Evolutionary conservation across 2,797 vertebrate species (phyloP), one percentile per base, ranked within the genome.

Genomic region (Falco berigora): DNA sequence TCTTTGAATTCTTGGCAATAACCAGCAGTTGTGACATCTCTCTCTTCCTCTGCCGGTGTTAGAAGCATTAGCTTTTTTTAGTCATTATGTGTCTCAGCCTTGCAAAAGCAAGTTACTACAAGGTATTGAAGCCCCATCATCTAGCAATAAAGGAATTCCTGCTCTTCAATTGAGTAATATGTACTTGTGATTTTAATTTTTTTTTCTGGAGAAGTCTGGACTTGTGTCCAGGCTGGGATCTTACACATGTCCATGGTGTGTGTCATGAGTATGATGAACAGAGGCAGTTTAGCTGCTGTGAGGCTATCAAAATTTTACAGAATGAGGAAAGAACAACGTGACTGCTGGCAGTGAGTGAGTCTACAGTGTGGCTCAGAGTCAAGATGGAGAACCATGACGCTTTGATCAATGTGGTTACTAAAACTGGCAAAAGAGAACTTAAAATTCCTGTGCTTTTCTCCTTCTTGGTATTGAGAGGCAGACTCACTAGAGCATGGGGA

Each of bases 181-280:
- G 13, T 74, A 22, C 18, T 53, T 61, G 30, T 17, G 25, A 6
- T 13, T 47, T 67, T 12, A 5, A 42, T 30, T 56, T 28, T 61
- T 44, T 27, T 38, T 12, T 2, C 19, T 64, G 23, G 4, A 36
- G 40, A 63, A 67, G 20, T 49, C 34, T 74, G 52, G 34, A 16
- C 14, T 83, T 83, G 19, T 23, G 42, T 75, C 34, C n/a, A 8
- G 68, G 50, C 73, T 96, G 62, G 21, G 14, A 36, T 67, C 32
- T 68, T 78, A 7, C 3, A 12, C 0, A 0, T 42, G 10, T 15
- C 78, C 2, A 1, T 2, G 3, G 9, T n/a, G 14, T 66, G 5
- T 78, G 28, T 55, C 56, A n/a, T 19, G 7, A 38, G 10, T 53
- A 6, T 17, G 34, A 42, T 28, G 47, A 36, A 38, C 42, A 55